These are phyloP conservation scores for Characodon lateralis DNA, from an alignment of 2,797 vertebrate genomes.

Conservation along the genomic window DNA sequence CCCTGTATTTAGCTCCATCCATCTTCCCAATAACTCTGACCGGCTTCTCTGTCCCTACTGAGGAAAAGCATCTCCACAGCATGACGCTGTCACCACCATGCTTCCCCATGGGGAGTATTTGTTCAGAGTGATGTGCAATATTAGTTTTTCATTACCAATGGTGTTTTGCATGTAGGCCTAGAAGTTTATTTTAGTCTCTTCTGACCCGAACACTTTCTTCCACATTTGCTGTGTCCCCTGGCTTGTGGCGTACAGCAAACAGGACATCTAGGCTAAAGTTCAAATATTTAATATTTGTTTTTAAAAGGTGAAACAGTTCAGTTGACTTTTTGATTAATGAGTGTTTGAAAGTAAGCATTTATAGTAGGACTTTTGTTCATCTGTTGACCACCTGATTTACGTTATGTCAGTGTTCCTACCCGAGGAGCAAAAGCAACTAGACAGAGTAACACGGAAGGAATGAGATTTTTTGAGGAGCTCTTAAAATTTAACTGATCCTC, in stretches of 20 bases:
- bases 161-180: background rate
- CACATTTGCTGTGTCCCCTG: background rate
- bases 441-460: background rate
- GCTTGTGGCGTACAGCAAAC: background rate
- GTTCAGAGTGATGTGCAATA: background rate
- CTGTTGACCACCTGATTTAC: background rate
- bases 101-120: background rate
- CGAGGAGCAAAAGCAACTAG: background rate
- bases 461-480: background rate
- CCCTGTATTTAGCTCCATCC: background rate
- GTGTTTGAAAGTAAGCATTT: background rate
- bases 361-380: background rate
- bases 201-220: background rate
- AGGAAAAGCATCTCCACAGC: background rate
- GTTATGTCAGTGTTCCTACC: background rate
- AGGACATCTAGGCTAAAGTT: background rate
- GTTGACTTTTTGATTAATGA: background rate
- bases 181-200: background rate
- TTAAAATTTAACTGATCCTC: background rate
- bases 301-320: background rate
- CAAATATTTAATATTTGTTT: background rate
- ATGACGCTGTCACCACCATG: background rate
- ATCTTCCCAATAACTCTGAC: background rate
- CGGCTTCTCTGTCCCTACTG: background rate
- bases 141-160: background rate